A percentile compares a stretch with the other conserved stretches of the same genome.
Conservation (phyloP, 1,140 invertebrate genomes). For the Probaryconus sp. region DNA sequence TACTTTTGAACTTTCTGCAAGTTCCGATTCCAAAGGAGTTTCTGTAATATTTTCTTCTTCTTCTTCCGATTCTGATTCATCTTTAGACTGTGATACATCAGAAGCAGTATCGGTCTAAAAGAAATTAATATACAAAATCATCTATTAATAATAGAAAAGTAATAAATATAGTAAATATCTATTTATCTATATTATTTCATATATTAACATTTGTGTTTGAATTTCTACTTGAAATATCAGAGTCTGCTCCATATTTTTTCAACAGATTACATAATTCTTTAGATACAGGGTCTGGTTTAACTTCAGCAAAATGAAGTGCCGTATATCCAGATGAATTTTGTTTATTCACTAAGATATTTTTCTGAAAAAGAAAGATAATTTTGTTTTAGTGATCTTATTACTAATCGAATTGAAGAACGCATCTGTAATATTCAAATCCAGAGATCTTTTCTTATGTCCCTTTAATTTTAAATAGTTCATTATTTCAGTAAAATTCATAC, state of each 20-base stretch:
- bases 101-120: no score
- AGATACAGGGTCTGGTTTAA: conserved; percentile 60
- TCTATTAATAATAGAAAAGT: no score
- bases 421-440: not conserved
- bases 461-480: conserved; percentile 7
- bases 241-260: conserved; percentile 68
- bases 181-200: not conserved
- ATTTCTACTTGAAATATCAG: conserved; percentile 66
- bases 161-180: not conserved
- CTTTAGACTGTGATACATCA: no score
- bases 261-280: conserved; percentile 69
- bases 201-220: conserved; percentile 31
- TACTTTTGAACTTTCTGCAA: no score
- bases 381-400: not conserved
- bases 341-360: conserved; percentile 70
- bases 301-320: conserved; percentile 70
- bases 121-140: no score
- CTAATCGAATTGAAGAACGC: no score
- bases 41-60: conserved; percentile 20
- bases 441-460: not conserved
- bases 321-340: conserved; percentile 72
- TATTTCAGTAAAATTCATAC: conserved; percentile 43
- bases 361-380: conserved; percentile 53
- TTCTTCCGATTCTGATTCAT: no score
- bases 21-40: no score